Evolutionary conservation across 2,888 invertebrate species (phyloP).

Genomic region (Ornithoptera alexandrae): DNA sequence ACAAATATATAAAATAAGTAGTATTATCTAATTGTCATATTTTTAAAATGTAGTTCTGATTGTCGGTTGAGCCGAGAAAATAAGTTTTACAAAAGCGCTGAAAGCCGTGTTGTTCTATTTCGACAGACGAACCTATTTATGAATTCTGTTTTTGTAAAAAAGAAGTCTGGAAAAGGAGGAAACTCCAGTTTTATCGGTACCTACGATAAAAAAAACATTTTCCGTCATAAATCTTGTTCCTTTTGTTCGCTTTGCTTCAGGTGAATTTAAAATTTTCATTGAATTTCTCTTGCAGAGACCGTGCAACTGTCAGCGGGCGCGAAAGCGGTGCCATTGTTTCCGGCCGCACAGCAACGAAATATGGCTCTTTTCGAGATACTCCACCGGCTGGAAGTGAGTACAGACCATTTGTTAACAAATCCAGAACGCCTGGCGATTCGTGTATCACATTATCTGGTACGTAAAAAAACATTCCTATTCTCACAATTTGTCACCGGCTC

Average conservation of each 20-base stretch:
- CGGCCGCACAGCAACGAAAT: conserved; percentile 95
- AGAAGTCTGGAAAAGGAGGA: conserved; percentile 2
- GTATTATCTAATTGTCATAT: neutral
- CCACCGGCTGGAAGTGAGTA: conserved; percentile 94
- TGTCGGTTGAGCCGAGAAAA: neutral
- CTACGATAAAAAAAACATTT: conserved; percentile 22
- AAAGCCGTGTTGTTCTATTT: neutral
- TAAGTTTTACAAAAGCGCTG: neutral
- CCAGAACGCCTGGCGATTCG: conserved; percentile 7
- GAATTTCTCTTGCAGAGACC: conserved; percentile 85
- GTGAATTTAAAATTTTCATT: conserved; percentile 39
- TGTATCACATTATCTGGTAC: conserved; percentile 38
- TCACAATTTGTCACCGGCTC: conserved; percentile 41
- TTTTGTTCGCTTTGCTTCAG: conserved; percentile 24
- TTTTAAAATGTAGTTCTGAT: neutral
- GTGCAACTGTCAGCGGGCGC: conserved; percentile 93
- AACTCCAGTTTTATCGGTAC: conserved; percentile 9
- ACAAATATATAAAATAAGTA: no score
- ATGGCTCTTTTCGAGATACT: conserved; percentile 98
- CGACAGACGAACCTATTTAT: neutral
- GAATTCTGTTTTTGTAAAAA: neutral
- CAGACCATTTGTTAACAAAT: conserved; percentile 40
- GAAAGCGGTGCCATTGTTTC: conserved; percentile 95
- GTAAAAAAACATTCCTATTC: conserved; percentile 38
- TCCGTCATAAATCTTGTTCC: conserved; percentile 25